phyloP scores from a whole-genome alignment of 2,113 vertebrate species.

The Brienomyrus brachyistius region DNA sequence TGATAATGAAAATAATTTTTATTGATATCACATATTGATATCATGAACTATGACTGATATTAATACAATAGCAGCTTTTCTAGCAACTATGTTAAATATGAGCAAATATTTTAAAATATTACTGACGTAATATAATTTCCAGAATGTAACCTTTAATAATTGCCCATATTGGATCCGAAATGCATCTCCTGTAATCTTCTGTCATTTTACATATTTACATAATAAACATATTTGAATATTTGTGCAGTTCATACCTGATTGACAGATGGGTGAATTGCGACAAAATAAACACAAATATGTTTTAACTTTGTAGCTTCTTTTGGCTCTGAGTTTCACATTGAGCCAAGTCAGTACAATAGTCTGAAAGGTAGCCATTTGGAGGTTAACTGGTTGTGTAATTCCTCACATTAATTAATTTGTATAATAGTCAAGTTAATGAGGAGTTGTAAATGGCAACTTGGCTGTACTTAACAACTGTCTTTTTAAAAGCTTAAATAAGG shows the following conservation, averaged over 20 bases:
- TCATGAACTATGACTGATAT: not conserved
- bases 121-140: not conserved
- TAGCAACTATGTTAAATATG: not conserved
- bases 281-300: not conserved
- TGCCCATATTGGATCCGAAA: not conserved
- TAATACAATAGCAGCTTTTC: not conserved
- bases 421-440: constrained; percentile 40
- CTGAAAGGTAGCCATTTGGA: constrained; percentile 29
- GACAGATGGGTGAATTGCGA: not conserved
- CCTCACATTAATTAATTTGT: constrained; percentile 37
- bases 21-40: not conserved
- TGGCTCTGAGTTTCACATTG: not conserved
- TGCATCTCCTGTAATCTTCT: not conserved
- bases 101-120: not conserved
- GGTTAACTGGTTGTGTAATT: constrained; percentile 39
- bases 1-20: not conserved
- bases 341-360: not conserved
- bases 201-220: not conserved
- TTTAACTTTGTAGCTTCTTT: not conserved
- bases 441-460: constrained; percentile 33
- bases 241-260: not conserved
- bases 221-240: not conserved
- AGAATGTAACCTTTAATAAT: not conserved
- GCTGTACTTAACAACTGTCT: constrained; percentile 27
- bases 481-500: constrained; percentile 35